Percentiles rank a stretch among this genome's conserved stretches.
phyloP scores from a whole-genome alignment of 2,888 invertebrate species.

The Himalopsyche kuldschensis region DNA sequence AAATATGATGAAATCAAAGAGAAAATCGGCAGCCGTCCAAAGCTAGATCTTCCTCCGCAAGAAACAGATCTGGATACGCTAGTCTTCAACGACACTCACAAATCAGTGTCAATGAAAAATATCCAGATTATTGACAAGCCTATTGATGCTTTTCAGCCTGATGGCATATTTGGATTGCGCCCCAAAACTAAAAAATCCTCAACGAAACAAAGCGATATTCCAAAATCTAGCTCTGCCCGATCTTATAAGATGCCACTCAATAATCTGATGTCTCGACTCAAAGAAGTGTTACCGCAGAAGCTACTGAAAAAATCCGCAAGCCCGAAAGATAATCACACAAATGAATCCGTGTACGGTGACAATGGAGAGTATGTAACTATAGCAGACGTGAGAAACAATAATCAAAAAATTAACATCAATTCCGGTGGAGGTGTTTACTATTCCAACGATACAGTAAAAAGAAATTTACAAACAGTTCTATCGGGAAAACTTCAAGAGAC shows the following conservation, averaged over 20 bases:
- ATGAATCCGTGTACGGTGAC: conserved; percentile 60
- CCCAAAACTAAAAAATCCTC: conserved; percentile 38
- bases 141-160: conserved; percentile 10
- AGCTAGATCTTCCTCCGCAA: conserved; percentile 40
- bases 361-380: conserved; percentile 85
- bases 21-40: conserved; percentile 43
- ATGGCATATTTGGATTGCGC: conserved; percentile 13
- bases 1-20: conserved; percentile 19
- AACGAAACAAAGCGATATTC: conserved; percentile 45
- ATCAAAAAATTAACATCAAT: conserved; percentile 61
- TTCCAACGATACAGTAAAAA: conserved; percentile 69
- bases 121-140: conserved; percentile 3
- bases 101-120: conserved; percentile 25
- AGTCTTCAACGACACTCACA: conserved; percentile 41
- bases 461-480: conserved; percentile 62
- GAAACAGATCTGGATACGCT: conserved; percentile 43
- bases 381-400: conserved; percentile 79
- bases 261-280: conserved; percentile 72
- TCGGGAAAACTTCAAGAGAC: conserved; percentile 66
- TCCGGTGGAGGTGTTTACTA: conserved; percentile 58
- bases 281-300: conserved; percentile 63
- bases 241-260: conserved; percentile 66
- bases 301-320: conserved; percentile 57
- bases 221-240: conserved; percentile 13
- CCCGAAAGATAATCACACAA: conserved; percentile 52